Base-by-base conservation (phyloP, 2,113 vertebrate genomes). In the Chaetops frenatus region DNA sequence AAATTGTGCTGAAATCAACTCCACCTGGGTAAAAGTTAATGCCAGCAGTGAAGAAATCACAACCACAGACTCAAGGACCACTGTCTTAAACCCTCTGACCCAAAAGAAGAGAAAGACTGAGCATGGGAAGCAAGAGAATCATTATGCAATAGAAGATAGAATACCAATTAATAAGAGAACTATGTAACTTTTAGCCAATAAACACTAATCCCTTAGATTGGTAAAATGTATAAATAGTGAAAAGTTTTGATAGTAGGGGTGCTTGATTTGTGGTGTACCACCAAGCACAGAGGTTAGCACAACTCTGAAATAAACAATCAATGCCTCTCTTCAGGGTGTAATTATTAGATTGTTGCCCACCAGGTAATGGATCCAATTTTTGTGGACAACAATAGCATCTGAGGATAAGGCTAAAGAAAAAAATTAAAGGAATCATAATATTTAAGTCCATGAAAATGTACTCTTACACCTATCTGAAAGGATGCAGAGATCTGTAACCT, bases 281-380 rank as follows among this genome's bases (percentile, higher is more conserved):
- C 21, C 18, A 38, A 48, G 40, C 17, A 47, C 4, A 38, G 13
- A 54, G 25, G 11, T 44, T 54, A 54, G 47, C 8, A 29, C n/a
- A 76, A 19, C 29, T 47, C 76, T 51, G 58, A 81, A 73, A 88
- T 65, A 50, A 65, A 24, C 5, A 40, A 71, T 35, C 40, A 40
- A 2, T 47, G 38, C 19, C 14, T 53, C 20, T 82, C 24, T 67
- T 47, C 11, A 53, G 29, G 4, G 11, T 35, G 9, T 31, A 67
- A 69, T 76, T 54, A 40, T 40, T 31, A 66, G 11, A 31, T 89
- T 40, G n/a, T 47, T 61, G 29, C 17, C 35, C 29, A 54, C 3
- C 24, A 82, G 18, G 11, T 22, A 81, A 74, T 0, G 0, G 47
- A 35, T 35, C 20, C 0, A 0, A 53, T 53, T 67, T 53, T 31